Conservation (phyloP, 2,888 invertebrate species). For the Drosophila paramelanica region DNA sequence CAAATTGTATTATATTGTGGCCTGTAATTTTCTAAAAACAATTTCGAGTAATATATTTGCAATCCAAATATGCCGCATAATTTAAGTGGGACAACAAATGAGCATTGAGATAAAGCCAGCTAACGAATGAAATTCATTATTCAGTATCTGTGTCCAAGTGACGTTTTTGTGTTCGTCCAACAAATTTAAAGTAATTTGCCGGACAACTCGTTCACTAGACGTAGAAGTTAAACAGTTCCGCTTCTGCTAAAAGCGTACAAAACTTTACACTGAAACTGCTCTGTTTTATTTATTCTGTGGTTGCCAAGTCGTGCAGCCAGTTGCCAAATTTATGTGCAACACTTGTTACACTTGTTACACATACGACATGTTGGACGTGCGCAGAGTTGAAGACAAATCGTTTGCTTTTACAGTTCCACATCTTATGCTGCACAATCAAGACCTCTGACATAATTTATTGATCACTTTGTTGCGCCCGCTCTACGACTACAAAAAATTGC, state of each 20-base stretch:
- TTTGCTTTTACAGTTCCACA: constrained; percentile 42
- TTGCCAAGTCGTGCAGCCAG: constrained; percentile 26
- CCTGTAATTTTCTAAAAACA: too few species aligned
- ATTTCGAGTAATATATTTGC: too few species aligned
- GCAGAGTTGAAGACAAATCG: constrained; percentile 68
- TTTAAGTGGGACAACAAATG: not conserved
- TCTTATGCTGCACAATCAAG: constrained; percentile 48
- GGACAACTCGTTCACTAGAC: constrained; percentile 7
- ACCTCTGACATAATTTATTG: constrained; percentile 59
- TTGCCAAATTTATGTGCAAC: constrained; percentile 57
- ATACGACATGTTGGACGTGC: constrained; percentile 66
- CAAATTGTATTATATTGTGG: too few species aligned
- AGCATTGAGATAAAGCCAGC: not conserved
- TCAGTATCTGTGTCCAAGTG: not conserved
- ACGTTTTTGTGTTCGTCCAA: constrained; percentile 2
- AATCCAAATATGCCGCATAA: too few species aligned
- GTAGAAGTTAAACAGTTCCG: constrained; percentile 50
- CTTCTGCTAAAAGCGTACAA: constrained; percentile 19
- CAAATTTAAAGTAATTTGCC: constrained; percentile 36
- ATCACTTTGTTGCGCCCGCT: constrained; percentile 30
- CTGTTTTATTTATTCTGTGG: constrained; percentile 60
- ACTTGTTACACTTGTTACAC: constrained; percentile 54
- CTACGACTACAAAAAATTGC: not conserved
- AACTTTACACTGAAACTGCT: constrained; percentile 43
- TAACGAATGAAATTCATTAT: constrained; percentile 2